Conservation (phyloP, 2,888 invertebrate species). For the Dioctria linearis region DNA sequence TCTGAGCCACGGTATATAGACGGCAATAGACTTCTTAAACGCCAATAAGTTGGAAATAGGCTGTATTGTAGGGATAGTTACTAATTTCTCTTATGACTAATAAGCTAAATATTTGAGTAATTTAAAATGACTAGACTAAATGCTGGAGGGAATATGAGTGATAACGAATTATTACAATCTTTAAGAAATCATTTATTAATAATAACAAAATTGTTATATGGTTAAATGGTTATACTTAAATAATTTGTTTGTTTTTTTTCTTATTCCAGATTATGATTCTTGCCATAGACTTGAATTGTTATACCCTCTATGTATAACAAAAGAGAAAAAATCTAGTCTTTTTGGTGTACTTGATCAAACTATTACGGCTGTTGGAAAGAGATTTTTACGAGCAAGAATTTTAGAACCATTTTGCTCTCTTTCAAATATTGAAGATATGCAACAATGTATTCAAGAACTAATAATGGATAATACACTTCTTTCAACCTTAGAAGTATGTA, state of each 20-base stretch:
- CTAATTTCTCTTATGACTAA: too few species aligned
- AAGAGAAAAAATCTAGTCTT: constrained; percentile 73
- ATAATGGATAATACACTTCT: constrained; percentile 79
- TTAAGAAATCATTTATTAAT: too few species aligned
- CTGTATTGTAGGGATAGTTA: too few species aligned
- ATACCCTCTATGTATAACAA: constrained; percentile 72
- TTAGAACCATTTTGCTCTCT: constrained; percentile 83
- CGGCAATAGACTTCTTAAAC: too few species aligned
- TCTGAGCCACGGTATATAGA: too few species aligned
- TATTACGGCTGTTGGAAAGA: constrained; percentile 81
- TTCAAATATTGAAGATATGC: constrained; percentile 78
- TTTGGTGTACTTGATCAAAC: constrained; percentile 80
- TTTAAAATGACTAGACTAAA: too few species aligned
- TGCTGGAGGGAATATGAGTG: too few species aligned
- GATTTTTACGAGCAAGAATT: constrained; percentile 85
- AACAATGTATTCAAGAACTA: constrained; percentile 85
- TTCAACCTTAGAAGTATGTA: constrained; percentile 75
- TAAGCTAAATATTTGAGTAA: too few species aligned
- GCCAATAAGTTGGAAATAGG: too few species aligned
- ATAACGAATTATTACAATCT: too few species aligned
- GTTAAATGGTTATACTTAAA: too few species aligned
- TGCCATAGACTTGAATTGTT: constrained; percentile 84
- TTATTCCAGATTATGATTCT: constrained; percentile 81
- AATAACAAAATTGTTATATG: too few species aligned
- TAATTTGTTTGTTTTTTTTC: constrained; percentile 25